These are phyloP conservation scores for Phenganax stokvisi DNA, from an alignment of 92 coral and sea anemone species.

Conservation along the genomic window DNA sequence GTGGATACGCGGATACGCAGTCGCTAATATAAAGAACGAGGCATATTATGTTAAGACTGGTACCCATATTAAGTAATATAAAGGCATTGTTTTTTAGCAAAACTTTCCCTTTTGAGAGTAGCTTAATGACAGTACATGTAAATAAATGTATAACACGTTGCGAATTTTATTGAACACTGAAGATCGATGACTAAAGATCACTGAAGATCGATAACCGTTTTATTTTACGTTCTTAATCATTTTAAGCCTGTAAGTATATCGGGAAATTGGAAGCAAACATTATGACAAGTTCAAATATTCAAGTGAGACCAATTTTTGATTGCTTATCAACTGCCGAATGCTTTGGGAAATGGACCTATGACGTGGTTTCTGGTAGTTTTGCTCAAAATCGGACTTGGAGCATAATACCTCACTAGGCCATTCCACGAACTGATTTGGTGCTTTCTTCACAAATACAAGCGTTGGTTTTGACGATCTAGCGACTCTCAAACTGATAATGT, in stretches of 20 bases:
- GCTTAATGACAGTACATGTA: neutral
- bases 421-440: neutral
- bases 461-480: conserved; percentile 1
- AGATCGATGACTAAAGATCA: too few relatives aligned
- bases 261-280: neutral
- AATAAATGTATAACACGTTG: too few relatives aligned
- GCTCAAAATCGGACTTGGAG: neutral
- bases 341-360: neutral
- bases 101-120: neutral
- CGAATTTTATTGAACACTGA: too few relatives aligned
- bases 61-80: neutral
- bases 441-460: neutral
- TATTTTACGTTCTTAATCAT: neutral
- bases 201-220: neutral
- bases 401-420: conserved; percentile 5
- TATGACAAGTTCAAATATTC: neutral
- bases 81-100: neutral
- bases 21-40: neutral
- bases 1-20: conserved; percentile 6
- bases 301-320: neutral
- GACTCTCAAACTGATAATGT: neutral
- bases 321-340: neutral
- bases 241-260: neutral
- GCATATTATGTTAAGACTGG: neutral
- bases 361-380: neutral